These are phyloP conservation scores for Apteryx owenii DNA, from an alignment of 2,113 vertebrate species.

Conservation along the genomic window DNA sequence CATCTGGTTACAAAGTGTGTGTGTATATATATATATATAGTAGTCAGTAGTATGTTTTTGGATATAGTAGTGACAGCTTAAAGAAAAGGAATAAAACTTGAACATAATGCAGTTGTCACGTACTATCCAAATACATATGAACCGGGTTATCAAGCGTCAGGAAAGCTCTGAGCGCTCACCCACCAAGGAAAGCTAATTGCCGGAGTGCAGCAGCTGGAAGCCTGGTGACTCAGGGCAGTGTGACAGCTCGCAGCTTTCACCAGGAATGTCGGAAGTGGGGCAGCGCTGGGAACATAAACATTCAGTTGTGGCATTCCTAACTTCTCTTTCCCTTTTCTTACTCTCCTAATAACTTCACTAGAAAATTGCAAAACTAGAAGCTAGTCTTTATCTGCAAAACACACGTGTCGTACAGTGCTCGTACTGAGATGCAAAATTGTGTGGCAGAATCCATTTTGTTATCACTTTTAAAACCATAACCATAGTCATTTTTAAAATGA, in stretches of 20 bases:
- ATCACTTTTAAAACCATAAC: neutral
- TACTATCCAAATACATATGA: neutral
- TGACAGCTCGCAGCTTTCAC: neutral
- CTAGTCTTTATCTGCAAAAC: neutral
- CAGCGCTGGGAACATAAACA: neutral
- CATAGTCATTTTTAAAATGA: neutral
- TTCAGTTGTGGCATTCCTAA: neutral
- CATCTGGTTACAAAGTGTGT: neutral
- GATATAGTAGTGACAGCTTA: neutral
- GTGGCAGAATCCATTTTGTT: neutral
- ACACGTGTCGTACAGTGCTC: neutral
- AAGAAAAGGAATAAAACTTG: neutral
- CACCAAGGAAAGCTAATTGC: neutral
- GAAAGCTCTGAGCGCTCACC: neutral
- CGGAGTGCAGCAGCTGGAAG: neutral
- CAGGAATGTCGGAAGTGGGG: neutral
- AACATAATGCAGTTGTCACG: neutral
- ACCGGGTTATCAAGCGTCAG: neutral
- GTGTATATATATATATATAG: too few species aligned
- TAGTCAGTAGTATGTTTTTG: neutral
- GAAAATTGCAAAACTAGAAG: neutral
- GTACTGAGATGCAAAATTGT: neutral
- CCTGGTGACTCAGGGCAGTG: neutral
- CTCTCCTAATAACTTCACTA: neutral
- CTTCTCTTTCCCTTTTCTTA: fast-evolving